Evolutionary conservation across 2,888 invertebrate species (phyloP).

Genomic region (Ligdia adustata): DNA sequence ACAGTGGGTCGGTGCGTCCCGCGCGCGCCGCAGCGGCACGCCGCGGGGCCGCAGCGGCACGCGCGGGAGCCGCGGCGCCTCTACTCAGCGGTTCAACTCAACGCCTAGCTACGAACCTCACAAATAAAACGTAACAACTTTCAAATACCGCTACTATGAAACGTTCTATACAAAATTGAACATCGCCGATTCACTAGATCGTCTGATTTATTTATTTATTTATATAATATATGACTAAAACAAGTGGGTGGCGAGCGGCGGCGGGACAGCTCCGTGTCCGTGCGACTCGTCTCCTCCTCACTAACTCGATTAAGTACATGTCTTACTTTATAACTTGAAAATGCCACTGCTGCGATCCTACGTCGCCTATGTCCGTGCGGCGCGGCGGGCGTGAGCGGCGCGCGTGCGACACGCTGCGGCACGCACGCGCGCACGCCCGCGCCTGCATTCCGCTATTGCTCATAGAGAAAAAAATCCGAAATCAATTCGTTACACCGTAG

Average conservation of each 20-base stretch:
- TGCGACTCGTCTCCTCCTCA: constrained; percentile 62
- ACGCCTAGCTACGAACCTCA: constrained; percentile 57
- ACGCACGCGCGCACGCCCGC: constrained; percentile 36
- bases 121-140: constrained; percentile 80
- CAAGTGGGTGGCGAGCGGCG: constrained; percentile 75
- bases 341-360: constrained; percentile 81
- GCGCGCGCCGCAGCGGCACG: constrained; percentile 4
- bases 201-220: constrained; percentile 58
- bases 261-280: constrained; percentile 34
- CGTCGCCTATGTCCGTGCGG: constrained; percentile 65
- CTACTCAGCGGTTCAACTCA: constrained; percentile 27
- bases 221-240: constrained; percentile 59
- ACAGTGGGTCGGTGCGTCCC: constrained; percentile 20
- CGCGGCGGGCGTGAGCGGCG: constrained; percentile 27
- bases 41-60: neutral
- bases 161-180: constrained; percentile 83
- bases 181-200: constrained; percentile 80
- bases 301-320: constrained; percentile 77
- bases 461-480: constrained; percentile 78
- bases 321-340: constrained; percentile 79
- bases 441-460: constrained; percentile 63
- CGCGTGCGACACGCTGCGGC: constrained; percentile 22
- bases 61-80: constrained; percentile 5
- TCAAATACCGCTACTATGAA: constrained; percentile 81
- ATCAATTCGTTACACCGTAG: constrained; percentile 82